These are phyloP conservation scores for Electrophaes corylata DNA, from an alignment of 2,888 invertebrate species.

Conservation along the genomic window DNA sequence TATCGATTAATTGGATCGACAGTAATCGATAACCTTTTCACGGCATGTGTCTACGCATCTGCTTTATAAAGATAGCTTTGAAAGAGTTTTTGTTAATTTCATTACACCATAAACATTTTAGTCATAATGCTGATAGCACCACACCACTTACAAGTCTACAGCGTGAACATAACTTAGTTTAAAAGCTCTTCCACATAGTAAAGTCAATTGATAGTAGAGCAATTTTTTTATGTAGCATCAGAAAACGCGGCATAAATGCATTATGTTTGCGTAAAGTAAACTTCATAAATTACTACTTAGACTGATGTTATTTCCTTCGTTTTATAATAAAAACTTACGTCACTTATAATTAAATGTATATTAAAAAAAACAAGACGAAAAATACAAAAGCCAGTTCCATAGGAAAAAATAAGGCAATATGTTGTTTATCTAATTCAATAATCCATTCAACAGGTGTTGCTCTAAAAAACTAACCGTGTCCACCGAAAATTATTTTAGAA, in stretches of 20 bases:
- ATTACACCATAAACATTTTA: slow-evolving; percentile 1
- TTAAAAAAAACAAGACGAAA: background rate
- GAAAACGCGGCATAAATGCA: background rate
- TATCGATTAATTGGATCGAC: slow-evolving; percentile 83
- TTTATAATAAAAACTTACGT: no score
- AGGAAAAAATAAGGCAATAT: slow-evolving; percentile 50
- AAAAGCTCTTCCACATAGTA: background rate
- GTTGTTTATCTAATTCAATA: slow-evolving; percentile 67
- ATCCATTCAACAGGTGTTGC: slow-evolving; percentile 73
- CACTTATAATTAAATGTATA: no score
- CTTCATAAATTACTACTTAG: no score
- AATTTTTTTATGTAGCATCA: background rate
- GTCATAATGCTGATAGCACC: background rate
- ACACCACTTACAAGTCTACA: background rate
- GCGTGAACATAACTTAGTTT: background rate
- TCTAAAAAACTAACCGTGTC: slow-evolving; percentile 70
- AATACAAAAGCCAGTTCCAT: slow-evolving; percentile 36
- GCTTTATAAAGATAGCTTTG: slow-evolving; percentile 55
- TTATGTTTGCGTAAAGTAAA: background rate
- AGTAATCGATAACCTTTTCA: slow-evolving; percentile 79
- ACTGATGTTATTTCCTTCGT: no score
- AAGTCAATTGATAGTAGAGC: background rate
- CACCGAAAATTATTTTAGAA: slow-evolving; percentile 68
- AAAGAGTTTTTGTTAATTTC: slow-evolving; percentile 35
- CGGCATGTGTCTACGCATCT: slow-evolving; percentile 77